Percentiles rank a stretch among this genome's conserved stretches.
Evolutionary conservation across 2,113 vertebrate species (phyloP).

Genomic region (Regulus satrapa): DNA sequence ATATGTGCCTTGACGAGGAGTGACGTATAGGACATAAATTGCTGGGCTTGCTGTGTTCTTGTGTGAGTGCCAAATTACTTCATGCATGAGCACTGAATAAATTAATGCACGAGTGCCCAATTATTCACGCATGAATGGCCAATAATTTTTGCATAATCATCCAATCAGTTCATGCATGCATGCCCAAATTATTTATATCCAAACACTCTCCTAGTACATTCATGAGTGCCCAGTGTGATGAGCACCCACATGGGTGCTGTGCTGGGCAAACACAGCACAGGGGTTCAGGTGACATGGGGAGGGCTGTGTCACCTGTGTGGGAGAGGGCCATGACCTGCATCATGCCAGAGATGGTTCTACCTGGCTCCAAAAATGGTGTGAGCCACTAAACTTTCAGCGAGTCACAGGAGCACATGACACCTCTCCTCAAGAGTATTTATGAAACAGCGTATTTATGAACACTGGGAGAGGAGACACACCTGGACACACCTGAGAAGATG

Average conservation of each 20-base stretch:
- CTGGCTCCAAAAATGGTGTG: background rate
- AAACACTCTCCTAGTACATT: background rate
- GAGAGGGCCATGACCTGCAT: background rate
- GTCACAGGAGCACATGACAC: background rate
- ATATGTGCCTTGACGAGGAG: rapidly evolving
- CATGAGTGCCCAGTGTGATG: background rate
- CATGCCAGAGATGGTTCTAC: background rate
- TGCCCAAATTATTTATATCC: background rate
- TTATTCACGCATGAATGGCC: background rate
- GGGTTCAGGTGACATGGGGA: background rate
- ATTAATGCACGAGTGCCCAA: background rate
- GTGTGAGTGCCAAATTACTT: background rate
- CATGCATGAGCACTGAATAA: background rate
- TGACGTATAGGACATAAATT: rapidly evolving
- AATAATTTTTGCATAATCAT: background rate
- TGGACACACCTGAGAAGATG: background rate
- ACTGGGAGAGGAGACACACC: background rate
- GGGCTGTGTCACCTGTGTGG: background rate
- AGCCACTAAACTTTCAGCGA: background rate
- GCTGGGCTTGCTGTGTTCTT: background rate
- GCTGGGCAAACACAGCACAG: background rate
- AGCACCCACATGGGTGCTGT: background rate
- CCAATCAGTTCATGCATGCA: background rate
- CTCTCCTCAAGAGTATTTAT: background rate
- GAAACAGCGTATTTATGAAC: too few relatives aligned